Evolutionary conservation across 2,113 vertebrate genomes (phyloP).

Genomic region (Pyxicephalus adspersus): DNA sequence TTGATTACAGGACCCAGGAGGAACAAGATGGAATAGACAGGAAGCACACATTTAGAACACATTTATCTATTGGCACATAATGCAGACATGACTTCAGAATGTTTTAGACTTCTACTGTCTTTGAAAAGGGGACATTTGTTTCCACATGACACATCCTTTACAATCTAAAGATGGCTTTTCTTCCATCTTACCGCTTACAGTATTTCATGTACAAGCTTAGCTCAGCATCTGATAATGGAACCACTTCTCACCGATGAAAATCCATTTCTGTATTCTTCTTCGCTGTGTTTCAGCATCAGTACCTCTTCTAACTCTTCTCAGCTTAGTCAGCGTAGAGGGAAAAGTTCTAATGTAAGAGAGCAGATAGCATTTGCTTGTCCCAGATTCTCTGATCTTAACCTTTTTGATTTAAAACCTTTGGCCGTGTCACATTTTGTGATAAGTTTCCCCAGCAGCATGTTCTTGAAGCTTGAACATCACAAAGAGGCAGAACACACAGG

Average conservation of each 20-base stretch:
- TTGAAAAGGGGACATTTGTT: not conserved
- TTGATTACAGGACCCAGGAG: too few relatives aligned
- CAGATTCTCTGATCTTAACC: constrained; percentile 14
- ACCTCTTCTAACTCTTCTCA: constrained; percentile 3
- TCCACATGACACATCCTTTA: too few relatives aligned
- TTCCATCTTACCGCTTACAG: constrained; percentile 9
- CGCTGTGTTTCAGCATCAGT: constrained; percentile 17
- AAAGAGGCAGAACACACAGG: not conserved
- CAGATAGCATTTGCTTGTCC: not conserved
- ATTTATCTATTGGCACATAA: too few relatives aligned
- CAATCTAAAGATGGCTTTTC: constrained; percentile 17
- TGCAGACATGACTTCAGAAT: too few relatives aligned
- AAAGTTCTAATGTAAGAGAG: constrained; percentile 20
- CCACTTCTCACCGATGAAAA: constrained; percentile 4
- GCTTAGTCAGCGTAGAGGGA: constrained; percentile 6
- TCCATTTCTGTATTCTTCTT: constrained; percentile 11
- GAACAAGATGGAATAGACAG: too few relatives aligned
- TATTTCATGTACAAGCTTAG: constrained; percentile 26
- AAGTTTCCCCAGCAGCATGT: constrained; percentile 1
- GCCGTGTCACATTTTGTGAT: constrained; percentile 19
- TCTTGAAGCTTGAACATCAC: not conserved
- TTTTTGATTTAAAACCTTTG: constrained; percentile 23
- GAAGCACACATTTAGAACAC: too few relatives aligned
- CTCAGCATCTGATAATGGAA: constrained; percentile 6
- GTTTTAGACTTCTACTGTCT: not conserved